Evolutionary conservation across 2,113 vertebrate genomes (phyloP).

Genomic region (Callipepla californica): DNA sequence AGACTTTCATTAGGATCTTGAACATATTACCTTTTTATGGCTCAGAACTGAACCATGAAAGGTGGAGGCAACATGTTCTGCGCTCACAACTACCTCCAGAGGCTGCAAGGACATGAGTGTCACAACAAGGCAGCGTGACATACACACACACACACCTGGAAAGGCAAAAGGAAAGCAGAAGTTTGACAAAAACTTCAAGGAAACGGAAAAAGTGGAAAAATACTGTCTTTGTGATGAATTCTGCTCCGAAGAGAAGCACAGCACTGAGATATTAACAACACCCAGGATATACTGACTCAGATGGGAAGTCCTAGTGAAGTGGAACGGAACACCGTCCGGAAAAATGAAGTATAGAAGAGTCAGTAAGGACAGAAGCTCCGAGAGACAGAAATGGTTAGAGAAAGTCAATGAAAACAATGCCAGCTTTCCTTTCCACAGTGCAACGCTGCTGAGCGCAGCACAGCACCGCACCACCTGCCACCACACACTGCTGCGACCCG

Average conservation of each 20-base stretch:
- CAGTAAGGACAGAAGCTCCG: neutral
- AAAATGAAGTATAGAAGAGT: neutral
- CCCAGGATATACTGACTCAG: neutral
- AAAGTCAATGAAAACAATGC: neutral
- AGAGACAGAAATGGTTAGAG: neutral
- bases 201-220: neutral
- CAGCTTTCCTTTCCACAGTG: neutral
- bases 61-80: neutral
- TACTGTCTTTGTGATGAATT: fast-evolving
- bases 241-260: neutral
- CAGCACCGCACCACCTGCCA: neutral
- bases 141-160: neutral
- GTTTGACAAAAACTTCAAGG: neutral
- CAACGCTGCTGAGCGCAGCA: fast-evolving
- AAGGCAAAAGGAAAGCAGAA: neutral
- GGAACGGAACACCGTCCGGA: neutral
- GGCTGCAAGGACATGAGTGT: neutral
- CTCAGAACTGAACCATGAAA: neutral
- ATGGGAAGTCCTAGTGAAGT: neutral
- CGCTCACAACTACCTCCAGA: neutral
- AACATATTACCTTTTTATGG: fast-evolving
- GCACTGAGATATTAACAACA: neutral
- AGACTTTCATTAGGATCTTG: neutral
- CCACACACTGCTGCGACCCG: neutral
- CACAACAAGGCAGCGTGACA: neutral